Evolutionary conservation across 2,797 vertebrate species (phyloP), one percentile per base, ranked within the genome.

Genomic region (Pseudochromis fuscus): DNA sequence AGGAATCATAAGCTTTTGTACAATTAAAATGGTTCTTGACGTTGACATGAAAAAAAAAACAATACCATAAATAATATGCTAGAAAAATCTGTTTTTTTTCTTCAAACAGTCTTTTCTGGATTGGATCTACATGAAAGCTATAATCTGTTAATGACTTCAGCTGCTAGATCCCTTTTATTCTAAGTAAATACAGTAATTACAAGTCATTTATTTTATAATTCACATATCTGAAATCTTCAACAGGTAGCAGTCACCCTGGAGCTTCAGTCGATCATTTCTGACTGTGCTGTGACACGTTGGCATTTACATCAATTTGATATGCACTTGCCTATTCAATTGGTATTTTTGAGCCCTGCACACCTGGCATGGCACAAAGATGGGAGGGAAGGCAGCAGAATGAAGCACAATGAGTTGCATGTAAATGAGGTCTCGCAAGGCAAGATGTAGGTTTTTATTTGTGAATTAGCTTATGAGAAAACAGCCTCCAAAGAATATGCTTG

Each of bases 391-490:
- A 64, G 37, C n/a, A 15, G 58, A 60, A 59, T 48, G n/a, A 44
- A 71, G 72, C 19, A 74, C 55, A 83, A 72, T 45, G 58, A 72
- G 45, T 0, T 50, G 40, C 56, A 80, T 83, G 57, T 71, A 78
- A 84, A 86, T 83, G 57, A 83, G 59, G 35, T 11, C 46, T 59
- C 18, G 64, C 40, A 24, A 46, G 27, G 35, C 37, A 59, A 64
- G 35, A 25, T 60, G 63, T 45, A 67, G 55, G 27, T 64, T 72
- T 81, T 77, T 79, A 70, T 67, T 72, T 67, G 48, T 67, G 56
- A 83, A 75, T 75, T 28, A 67, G 69, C 64, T 75, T 58, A 48
- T 42, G 19, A 46, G 38, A 67, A 49, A 55, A 64, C 27, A 46
- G n/a, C 64, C 68, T n/a, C 49, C 15, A 46, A 68, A 69, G 58